Evolutionary conservation across 2,113 vertebrate genomes (phyloP), one percentile per base, ranked within the genome.

Genomic region (Orientallactaga bullata): DNA sequence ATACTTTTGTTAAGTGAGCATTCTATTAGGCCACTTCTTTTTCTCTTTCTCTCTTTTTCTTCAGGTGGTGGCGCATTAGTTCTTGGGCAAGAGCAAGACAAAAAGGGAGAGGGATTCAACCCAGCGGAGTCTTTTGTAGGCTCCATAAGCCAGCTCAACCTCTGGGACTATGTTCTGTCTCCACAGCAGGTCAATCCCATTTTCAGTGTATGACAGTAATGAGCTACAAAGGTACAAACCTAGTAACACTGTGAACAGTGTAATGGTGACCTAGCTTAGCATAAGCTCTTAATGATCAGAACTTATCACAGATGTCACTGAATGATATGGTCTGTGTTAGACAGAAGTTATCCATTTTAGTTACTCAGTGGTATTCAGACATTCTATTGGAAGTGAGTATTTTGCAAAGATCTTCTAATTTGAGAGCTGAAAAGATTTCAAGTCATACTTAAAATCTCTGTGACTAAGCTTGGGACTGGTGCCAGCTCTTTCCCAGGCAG

Each of bases 51-150:
- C 74, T 89, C 35, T 94, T 28, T 95, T 68, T 95, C 23, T 92
- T 47, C 95, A 99, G 99, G 99, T 96, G 99, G 99, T 35, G 99
- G 99, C 26, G 99, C 98, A 0, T 98, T 99, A 93, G 99, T 99
- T 23, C 97, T 99, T 86, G 99, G 99, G 93, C 99, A 99, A 97
- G 99, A 99, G 84, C 99, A 99, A 97, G 99, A 99, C 97, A 98
- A 98, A 97, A 99, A 98, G 96, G 99, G 99, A 32, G 99, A 99
- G 85, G 99, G 99, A 81, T 99, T 99, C 97, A 99, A 99, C 95
- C 99, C 99, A 60, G 99, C 99, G 2, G 99, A 99, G 97, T 99
- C 99, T 88, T 99, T 99, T 88, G 99, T 99, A 66, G 99, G 99
- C 28, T 99, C 99, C 90, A 97, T 99, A 95, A 99, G 99, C 97